Evolutionary conservation across 2,113 vertebrate species (phyloP).

Genomic region (Vulpes ferrilata): DNA sequence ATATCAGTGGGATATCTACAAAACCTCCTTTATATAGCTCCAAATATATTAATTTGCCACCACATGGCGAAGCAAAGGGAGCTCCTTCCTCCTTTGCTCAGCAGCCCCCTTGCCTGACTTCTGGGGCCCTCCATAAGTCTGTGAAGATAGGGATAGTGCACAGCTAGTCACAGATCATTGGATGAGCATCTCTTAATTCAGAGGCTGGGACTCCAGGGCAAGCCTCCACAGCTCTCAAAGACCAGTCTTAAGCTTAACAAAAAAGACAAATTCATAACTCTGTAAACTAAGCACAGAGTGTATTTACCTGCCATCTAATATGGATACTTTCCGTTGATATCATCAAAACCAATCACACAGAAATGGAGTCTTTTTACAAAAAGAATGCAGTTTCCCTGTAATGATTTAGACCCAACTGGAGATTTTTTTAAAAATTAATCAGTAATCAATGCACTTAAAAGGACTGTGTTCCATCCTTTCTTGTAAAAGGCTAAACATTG

Average conservation of each 20-base stretch:
- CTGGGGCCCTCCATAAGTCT: not conserved
- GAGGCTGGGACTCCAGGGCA: not conserved
- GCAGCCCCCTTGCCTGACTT: not conserved
- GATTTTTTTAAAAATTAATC: not conserved
- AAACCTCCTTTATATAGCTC: slow-evolving; percentile 51
- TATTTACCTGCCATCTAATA: not conserved
- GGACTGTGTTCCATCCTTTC: not conserved
- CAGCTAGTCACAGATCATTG: not conserved
- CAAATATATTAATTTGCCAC: slow-evolving; percentile 68
- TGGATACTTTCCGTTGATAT: not conserved
- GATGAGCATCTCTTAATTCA: slow-evolving; percentile 20
- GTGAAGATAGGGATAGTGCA: slow-evolving; percentile 38
- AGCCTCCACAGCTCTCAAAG: slow-evolving; percentile 40
- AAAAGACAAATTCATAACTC: slow-evolving; percentile 67
- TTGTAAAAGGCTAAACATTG: not conserved
- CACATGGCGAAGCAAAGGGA: not conserved
- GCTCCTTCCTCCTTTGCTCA: not conserved
- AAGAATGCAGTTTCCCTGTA: not conserved
- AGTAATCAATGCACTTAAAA: not conserved
- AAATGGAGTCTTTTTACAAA: not conserved
- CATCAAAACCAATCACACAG: not conserved
- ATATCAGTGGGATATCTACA: slow-evolving; percentile 15
- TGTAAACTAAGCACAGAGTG: not conserved
- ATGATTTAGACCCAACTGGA: not conserved
- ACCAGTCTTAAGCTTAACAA: slow-evolving; percentile 43